phyloP scores from a whole-genome alignment of 2,888 invertebrate genomes.

The Euplagia quadripunctaria region DNA sequence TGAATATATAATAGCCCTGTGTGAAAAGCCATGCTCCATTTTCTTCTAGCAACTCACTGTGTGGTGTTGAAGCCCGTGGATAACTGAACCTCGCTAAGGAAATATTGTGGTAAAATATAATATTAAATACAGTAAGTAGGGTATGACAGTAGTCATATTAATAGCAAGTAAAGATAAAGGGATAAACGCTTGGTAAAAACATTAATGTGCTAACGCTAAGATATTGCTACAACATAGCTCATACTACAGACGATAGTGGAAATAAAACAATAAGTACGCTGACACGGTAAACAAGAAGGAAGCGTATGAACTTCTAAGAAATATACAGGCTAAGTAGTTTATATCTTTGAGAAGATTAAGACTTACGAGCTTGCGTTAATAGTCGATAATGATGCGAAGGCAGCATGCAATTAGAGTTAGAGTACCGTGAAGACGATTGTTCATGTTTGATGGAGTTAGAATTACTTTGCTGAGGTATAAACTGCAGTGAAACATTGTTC shows the following conservation, averaged over 20 bases:
- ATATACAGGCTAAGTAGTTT: background rate
- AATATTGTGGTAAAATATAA: conserved; percentile 45
- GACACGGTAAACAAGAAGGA: background rate
- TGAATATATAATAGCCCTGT: background rate
- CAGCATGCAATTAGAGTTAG: conserved; percentile 72
- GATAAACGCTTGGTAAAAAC: background rate
- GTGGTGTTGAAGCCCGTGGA: conserved; percentile 85
- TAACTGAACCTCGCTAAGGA: conserved; percentile 81
- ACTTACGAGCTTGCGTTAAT: conserved; percentile 80
- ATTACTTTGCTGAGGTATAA: conserved; percentile 66
- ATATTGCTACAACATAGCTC: background rate
- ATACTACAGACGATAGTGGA: background rate
- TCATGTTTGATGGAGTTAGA: conserved; percentile 71
- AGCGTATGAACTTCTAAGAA: background rate
- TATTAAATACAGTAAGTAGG: background rate
- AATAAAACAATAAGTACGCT: no score
- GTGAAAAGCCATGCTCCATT: background rate
- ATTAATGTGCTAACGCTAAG: background rate
- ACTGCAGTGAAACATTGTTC: conserved; percentile 72
- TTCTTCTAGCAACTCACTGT: conserved; percentile 72
- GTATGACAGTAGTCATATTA: background rate
- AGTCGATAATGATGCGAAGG: conserved; percentile 77
- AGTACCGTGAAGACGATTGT: conserved; percentile 69
- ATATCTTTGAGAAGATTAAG: background rate
- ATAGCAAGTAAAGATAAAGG: background rate